phyloP scores from a whole-genome alignment of 2,888 invertebrate genomes.

The Neoscelio sp. region DNA sequence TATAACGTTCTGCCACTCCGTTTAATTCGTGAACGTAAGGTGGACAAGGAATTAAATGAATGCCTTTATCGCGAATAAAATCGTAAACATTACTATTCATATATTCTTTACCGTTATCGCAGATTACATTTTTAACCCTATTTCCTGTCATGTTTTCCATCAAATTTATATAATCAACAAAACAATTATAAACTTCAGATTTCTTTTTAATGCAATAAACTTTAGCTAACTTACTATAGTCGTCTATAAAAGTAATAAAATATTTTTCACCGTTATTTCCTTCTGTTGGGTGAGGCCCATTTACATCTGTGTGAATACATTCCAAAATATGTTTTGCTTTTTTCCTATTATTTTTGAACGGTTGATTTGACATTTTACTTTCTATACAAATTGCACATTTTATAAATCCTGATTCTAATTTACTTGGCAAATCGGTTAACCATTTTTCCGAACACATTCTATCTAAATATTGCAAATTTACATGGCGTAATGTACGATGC shows the following conservation, averaged over 20 bases:
- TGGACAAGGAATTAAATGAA: slow-evolving; percentile 21
- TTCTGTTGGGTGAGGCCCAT: slow-evolving; percentile 35
- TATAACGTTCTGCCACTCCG: slow-evolving; percentile 48
- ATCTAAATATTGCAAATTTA: too few species aligned
- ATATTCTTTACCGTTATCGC: slow-evolving; percentile 45
- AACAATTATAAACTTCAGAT: slow-evolving; percentile 46
- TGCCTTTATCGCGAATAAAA: slow-evolving; percentile 34
- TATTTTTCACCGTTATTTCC: slow-evolving; percentile 62
- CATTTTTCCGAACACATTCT: too few species aligned
- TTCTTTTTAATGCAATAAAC: slow-evolving; percentile 62
- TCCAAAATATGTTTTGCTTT: slow-evolving; percentile 18
- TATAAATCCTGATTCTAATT: too few species aligned
- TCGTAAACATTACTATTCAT: slow-evolving; percentile 29
- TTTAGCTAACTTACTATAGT: slow-evolving; percentile 60
- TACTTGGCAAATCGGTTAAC: too few species aligned
- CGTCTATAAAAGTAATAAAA: slow-evolving; percentile 61
- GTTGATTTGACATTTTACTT: too few species aligned
- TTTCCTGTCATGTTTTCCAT: slow-evolving; percentile 22
- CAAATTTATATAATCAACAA: slow-evolving; percentile 31
- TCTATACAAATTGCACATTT: too few species aligned
- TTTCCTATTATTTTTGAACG: too few species aligned
- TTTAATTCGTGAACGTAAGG: slow-evolving; percentile 55
- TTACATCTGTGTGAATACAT: slow-evolving; percentile 49
- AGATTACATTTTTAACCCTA: slow-evolving; percentile 27
- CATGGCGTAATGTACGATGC: too few species aligned